Base-by-base conservation (phyloP, 2,113 vertebrate species). In the Morphnarchus princeps region DNA sequence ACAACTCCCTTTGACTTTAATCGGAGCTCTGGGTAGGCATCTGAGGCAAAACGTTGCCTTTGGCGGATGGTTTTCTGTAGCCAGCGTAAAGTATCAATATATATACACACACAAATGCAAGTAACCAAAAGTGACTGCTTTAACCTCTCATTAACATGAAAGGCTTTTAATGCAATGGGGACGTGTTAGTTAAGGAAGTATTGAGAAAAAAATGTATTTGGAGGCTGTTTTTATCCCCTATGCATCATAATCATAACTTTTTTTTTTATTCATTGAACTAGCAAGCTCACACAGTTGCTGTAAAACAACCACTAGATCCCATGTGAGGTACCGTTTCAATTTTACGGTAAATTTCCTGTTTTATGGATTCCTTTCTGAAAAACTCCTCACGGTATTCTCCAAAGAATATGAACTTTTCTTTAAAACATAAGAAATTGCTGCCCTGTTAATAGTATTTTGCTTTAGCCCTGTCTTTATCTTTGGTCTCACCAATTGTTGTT, bases 331-430 rank as follows among this genome's bases (percentile, higher is more conserved):
- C 74, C 15, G 2, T 82, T 97, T 92, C 95, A 92, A 95, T 97
- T 97, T 98, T 96, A 84, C 6, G 16, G 87, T 90, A 89, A 96
- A 97, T 96, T 96, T 96, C 95, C 72, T 81, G 54, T 74, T 96
- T 89, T 97, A 97, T 93, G 65, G 95, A 95, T 97, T 95, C 69
- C 85, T 97, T 97, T 94, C 95, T 90, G 55, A 95, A 97, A 96
- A 97, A 54, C 54, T 87, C 57, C 31, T 95, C 22, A 2, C 2
- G 3, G 74, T 91, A 88, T 91, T 95, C 93, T 95, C 92, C 28
- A 61, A 96, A 96, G 94, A 94, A 74, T 40, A 67, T 11, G 49
- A 93, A 90, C 86, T 92, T 97, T 96, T 80, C 42, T 80, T 93
- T 91, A 93, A 96, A 96, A 80, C 3, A 11, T 40, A 69, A 87